Base-by-base conservation (phyloP, 2,797 vertebrate species). In the Spea hammondii region DNA sequence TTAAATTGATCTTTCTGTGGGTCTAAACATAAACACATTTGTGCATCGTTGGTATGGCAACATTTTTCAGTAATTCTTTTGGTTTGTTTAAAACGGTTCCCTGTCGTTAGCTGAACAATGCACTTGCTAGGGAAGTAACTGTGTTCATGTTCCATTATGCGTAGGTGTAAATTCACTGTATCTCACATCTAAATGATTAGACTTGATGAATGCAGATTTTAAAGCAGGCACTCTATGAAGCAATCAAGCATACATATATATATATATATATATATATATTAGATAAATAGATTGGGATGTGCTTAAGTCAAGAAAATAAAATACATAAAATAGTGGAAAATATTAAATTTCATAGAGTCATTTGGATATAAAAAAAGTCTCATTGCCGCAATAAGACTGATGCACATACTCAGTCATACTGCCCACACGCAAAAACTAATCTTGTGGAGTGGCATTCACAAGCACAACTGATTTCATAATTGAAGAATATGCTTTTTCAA, bases 21-120 rank as follows among this genome's bases (percentile, higher is more conserved):
- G 59, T 66, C 10, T 32, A 71, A 68, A 32, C 32, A 45, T 68
- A 32, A 59, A 68, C 5, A 13, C 44, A 79, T 79, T 62, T 69
- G 47, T 45, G 11, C 65, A 69, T 14, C 64, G 78, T 79, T 79
- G 78, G 71, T 79, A 79, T 79, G 72, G 78, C 65, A 79, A 79
- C 77, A 60, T 72, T 65, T 70, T 78, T 78, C 70, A 71, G 69
- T 72, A 78, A 66, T 59, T 73, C 54, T 55, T n/a, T 60, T 9
- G 64, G 72, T 67, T 73, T 79, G 54, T 68, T 67, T 79, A 68
- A 73, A 73, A 67, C 60, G 70, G 70, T 66, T 79, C 70, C 77
- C 77, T 73, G 70, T 13, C 57, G 77, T 68, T 73, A 32, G 44
- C 14, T 68, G 77, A 79, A 74, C 70, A 79, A 73, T 79, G 51